Evolutionary conservation across 2,113 vertebrate genomes (phyloP).

Genomic region (Mirounga angustirostris): DNA sequence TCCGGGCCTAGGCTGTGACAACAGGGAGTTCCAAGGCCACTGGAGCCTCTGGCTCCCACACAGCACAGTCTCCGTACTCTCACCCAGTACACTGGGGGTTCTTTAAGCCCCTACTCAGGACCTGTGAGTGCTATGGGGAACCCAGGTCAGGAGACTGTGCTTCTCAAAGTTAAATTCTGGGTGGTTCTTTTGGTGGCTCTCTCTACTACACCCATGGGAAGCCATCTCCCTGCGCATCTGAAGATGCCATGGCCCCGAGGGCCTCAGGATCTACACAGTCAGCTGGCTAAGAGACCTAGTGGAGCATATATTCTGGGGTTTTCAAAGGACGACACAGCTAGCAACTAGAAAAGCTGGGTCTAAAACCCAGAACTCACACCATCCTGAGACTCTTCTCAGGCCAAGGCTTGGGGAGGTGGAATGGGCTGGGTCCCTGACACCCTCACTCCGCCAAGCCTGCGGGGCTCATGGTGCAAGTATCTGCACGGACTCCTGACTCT

Average conservation of each 20-base stretch:
- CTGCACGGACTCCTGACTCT: not conserved
- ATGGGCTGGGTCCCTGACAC: not conserved
- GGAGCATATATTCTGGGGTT: not conserved
- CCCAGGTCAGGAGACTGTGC: not conserved
- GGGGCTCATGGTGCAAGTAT: not conserved
- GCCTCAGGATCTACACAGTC: not conserved
- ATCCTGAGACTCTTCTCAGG: not conserved
- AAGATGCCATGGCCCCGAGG: not conserved
- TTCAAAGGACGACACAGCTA: not conserved
- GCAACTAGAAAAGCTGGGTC: not conserved
- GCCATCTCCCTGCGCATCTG: not conserved
- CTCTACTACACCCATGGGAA: not conserved
- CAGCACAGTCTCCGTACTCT: not conserved
- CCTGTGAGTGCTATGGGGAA: not conserved
- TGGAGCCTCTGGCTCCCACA: not conserved
- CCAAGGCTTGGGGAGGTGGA: not conserved
- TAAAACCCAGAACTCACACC: not conserved
- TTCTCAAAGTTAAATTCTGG: not conserved
- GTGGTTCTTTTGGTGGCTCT: not conserved
- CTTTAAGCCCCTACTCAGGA: not conserved
- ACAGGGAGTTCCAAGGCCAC: not conserved
- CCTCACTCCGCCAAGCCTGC: not conserved
- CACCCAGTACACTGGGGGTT: not conserved
- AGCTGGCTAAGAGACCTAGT: not conserved
- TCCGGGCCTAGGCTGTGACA: not conserved